Base-by-base conservation (phyloP, 1,140 invertebrate genomes). In the Periplaneta americana region DNA sequence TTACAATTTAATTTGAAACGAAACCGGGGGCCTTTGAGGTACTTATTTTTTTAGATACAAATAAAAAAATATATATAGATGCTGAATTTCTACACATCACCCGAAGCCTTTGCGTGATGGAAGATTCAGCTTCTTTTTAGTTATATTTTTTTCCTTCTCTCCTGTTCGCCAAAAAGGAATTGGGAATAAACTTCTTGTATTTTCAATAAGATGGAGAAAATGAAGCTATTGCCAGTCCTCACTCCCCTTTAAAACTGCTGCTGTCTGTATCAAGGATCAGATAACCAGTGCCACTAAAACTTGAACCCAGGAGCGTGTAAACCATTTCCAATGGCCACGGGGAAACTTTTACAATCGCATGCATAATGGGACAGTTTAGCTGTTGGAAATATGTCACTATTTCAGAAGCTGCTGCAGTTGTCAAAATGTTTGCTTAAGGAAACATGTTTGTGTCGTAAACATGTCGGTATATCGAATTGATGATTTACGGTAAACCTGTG, bases 141-240 rank as follows among this genome's bases (percentile, higher is more conserved):
- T 28, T 33, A 76, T 33, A 28, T 34, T 18, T 76, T 76, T 76
- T 76, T 34, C 34, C 10, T 35, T 35, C 6, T 66, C 57, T 66
- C 34, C 9, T 22, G 32, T 76, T 35, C 13, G 17, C 13, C 75
- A 48, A 76, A 76, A 33, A 35, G 75, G 75, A 76, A 76, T 76
- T 11, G 75, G 34, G 31, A 76, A 76, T 76, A 76, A 76, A 76
- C 75, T 48, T 79, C 35, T 79, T 57, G 78, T 36, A 79, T 79
- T 79, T 79, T 79, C 34, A 79, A 79, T 79, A 79, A 34, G 34
- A 36, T 18, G 31, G 33, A 34, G 35, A 36, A 36, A 79, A 79
- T 57, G 28, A 57, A 33, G 78, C 78, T 74, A 36, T 79, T 79
- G 78, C 37, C 36, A 79, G 57, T 79, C 78, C 78, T 79, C 78